A percentile compares a stretch with the other conserved stretches of the same genome.
Evolutionary conservation across 2,113 vertebrate species (phyloP).

Genomic region (Eulemur rufifrons): DNA sequence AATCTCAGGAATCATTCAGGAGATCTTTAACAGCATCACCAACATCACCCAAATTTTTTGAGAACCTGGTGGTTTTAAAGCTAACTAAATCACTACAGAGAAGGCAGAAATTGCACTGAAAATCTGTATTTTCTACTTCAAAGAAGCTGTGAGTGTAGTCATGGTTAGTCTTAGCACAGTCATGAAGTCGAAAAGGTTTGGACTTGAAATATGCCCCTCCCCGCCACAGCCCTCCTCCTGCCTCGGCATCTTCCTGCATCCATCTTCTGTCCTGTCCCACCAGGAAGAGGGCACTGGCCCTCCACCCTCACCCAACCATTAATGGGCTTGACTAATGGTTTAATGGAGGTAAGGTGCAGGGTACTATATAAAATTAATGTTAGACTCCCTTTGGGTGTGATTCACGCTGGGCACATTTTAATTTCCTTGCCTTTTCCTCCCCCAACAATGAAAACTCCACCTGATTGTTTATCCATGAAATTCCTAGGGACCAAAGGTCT

Average conservation of each 20-base stretch:
- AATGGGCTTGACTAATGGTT: background rate
- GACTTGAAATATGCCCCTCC: background rate
- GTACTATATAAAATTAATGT: background rate
- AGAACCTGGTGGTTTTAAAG: background rate
- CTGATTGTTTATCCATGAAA: slow-evolving; percentile 21
- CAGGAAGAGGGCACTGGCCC: background rate
- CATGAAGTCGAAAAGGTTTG: background rate
- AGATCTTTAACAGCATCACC: background rate
- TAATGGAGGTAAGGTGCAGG: background rate
- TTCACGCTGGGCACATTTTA: background rate
- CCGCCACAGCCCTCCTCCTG: background rate
- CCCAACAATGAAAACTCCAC: background rate
- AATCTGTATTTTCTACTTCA: background rate
- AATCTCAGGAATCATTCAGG: background rate
- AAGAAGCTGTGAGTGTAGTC: background rate
- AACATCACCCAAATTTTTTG: background rate
- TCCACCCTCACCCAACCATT: background rate
- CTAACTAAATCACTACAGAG: background rate
- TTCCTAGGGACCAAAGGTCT: background rate
- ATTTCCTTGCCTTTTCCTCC: background rate
- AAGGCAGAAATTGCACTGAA: background rate
- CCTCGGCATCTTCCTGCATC: fast-evolving
- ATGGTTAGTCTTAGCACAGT: background rate
- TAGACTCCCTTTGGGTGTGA: background rate
- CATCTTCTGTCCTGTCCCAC: background rate